Conservation (phyloP, 2,113 vertebrate species). For the Oreocharis arfaki region DNA sequence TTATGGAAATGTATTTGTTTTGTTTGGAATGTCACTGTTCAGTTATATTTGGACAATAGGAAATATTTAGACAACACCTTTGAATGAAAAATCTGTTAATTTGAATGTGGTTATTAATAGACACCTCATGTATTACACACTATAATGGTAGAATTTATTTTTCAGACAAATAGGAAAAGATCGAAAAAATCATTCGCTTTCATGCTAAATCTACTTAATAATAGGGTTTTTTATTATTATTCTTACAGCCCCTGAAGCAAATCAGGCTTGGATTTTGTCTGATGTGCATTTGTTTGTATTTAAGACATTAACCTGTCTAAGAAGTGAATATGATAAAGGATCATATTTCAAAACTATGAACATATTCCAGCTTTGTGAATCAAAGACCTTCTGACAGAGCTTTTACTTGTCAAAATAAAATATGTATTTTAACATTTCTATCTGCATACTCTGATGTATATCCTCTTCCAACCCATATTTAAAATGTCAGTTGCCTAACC, state of each 20-base stretch:
- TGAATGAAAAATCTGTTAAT: not conserved
- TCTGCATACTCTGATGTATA: slow-evolving; percentile 24
- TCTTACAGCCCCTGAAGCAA: not conserved
- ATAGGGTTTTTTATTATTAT: not conserved
- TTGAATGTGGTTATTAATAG: not conserved
- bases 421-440: slow-evolving; percentile 47
- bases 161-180: not conserved
- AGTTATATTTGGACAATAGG: not conserved
- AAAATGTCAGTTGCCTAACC: slow-evolving; percentile 44
- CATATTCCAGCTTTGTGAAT: slow-evolving; percentile 50
- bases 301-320: slow-evolving; percentile 36
- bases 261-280: not conserved
- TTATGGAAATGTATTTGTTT: not conserved
- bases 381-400: slow-evolving; percentile 37
- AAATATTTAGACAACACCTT: not conserved
- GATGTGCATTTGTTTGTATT: slow-evolving; percentile 34
- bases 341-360: slow-evolving; percentile 43
- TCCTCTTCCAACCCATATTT: slow-evolving; percentile 42
- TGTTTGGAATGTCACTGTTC: not conserved
- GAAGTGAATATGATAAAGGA: not conserved
- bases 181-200: not conserved
- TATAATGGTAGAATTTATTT: not conserved
- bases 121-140: not conserved
- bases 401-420: slow-evolving; percentile 55
- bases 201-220: not conserved